A percentile compares a stretch with the other conserved stretches of the same genome.
Evolutionary conservation across 1,140 invertebrate genomes (phyloP).

Genomic region (Penaeus vannamei): DNA sequence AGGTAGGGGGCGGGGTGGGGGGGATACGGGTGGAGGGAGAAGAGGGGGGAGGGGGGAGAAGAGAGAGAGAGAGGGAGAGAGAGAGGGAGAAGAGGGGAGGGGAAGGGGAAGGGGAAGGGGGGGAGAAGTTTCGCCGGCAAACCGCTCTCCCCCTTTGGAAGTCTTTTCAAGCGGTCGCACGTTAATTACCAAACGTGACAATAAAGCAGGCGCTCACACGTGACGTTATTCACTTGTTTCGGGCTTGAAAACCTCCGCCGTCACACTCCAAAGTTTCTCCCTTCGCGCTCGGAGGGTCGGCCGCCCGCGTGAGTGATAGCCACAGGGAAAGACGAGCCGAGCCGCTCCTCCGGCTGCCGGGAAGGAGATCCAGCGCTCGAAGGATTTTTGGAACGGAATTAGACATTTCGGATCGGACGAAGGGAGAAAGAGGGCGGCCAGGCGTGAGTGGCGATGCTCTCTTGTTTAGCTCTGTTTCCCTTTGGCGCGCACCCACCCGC

Average conservation of each 20-base stretch:
- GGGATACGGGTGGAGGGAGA: background rate
- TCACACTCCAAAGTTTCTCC: background rate
- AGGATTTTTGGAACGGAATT: constrained; percentile 2
- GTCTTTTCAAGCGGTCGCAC: constrained; percentile 14
- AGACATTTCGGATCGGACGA: constrained; percentile 1
- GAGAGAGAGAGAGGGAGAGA: too few relatives aligned
- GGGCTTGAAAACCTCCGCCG: background rate
- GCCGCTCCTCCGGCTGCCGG: background rate
- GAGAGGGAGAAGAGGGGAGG: background rate
- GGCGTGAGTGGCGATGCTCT: constrained; percentile 43
- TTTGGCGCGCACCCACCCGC: constrained; percentile 1
- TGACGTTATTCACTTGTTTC: constrained; percentile 46
- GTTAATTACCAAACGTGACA: constrained; percentile 42
- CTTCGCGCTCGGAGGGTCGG: background rate
- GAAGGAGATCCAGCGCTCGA: background rate
- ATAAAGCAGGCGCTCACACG: constrained; percentile 41
- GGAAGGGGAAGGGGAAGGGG: background rate
- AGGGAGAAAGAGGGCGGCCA: constrained; percentile 35
- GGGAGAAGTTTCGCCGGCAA: too few relatives aligned
- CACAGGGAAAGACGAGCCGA: background rate
- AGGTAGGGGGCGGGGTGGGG: background rate
- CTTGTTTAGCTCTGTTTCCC: constrained; percentile 34
- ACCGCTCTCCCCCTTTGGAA: background rate
- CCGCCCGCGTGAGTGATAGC: constrained; percentile 11
- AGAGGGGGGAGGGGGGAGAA: background rate